phyloP scores from a whole-genome alignment of 1,140 invertebrate species.

The Lucilia sericata region DNA sequence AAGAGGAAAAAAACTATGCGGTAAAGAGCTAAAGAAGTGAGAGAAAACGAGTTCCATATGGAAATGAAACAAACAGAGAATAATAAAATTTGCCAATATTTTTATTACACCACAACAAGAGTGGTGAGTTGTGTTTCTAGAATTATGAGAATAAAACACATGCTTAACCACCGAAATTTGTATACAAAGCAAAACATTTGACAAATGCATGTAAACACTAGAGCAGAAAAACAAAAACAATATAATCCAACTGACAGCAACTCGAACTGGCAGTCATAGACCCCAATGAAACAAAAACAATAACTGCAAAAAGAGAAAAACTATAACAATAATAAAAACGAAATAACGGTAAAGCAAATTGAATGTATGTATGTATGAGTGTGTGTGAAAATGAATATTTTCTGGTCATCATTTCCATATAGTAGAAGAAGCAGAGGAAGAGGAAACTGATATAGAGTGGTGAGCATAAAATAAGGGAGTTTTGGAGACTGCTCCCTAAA shows the following conservation, averaged over 20 bases:
- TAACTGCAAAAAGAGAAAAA: background rate
- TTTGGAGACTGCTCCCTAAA: conserved; percentile 34
- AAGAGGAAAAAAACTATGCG: background rate
- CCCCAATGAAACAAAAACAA: background rate
- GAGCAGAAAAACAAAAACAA: conserved; percentile 16
- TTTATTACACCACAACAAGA: background rate
- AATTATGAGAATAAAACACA: conserved; percentile 16
- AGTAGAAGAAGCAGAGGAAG: background rate
- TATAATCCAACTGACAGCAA: conserved; percentile 28
- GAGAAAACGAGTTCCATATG: background rate
- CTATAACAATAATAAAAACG: conserved; percentile 22
- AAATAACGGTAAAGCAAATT: conserved; percentile 10
- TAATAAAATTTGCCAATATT: background rate
- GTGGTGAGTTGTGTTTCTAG: background rate
- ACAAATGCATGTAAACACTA: conserved; percentile 14
- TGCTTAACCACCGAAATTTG: conserved; percentile 19
- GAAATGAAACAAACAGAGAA: conserved; percentile 18
- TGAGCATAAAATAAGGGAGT: conserved; percentile 31
- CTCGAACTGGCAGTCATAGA: conserved; percentile 37
- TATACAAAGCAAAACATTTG: conserved; percentile 30
- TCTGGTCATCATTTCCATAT: conserved; percentile 10
- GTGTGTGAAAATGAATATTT: background rate
- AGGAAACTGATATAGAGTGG: background rate
- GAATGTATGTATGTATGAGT: background rate
- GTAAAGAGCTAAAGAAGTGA: background rate